Percentiles rank a stretch among this genome's conserved stretches.
These are phyloP conservation scores for Radopholus similis DNA, from an alignment of 1,140 invertebrate species.

Conservation along the genomic window DNA sequence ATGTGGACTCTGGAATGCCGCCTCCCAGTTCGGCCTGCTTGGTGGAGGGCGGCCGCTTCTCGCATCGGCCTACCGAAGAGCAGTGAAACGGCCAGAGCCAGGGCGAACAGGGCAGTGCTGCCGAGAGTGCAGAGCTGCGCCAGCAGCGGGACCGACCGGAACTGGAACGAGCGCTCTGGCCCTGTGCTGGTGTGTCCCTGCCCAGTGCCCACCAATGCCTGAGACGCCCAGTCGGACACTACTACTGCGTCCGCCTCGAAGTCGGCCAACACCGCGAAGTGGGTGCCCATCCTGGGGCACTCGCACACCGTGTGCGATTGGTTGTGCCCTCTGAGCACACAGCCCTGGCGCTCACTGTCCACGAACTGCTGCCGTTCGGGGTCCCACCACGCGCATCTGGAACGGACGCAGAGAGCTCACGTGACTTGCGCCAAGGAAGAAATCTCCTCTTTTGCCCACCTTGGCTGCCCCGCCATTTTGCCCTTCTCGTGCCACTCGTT, in stretches of 20 bases:
- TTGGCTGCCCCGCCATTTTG: not conserved
- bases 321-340: not conserved
- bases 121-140: too few species aligned
- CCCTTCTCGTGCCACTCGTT: not conserved
- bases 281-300: not conserved
- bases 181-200: too few species aligned
- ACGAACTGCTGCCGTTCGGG: not conserved
- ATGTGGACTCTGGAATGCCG: too few species aligned
- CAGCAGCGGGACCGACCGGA: too few species aligned
- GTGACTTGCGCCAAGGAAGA: not conserved
- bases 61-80: too few species aligned
- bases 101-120: too few species aligned
- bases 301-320: slow-evolving; percentile 6
- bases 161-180: too few species aligned
- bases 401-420: not conserved
- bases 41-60: too few species aligned
- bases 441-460: too few species aligned
- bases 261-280: slow-evolving; percentile 4
- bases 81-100: too few species aligned
- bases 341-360: not conserved
- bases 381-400: slow-evolving; percentile 10
- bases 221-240: not conserved
- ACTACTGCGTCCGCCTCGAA: not conserved
- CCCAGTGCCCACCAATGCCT: not conserved
- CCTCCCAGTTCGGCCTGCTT: too few species aligned